A percentile compares a stretch with the other conserved stretches of the same genome.
Evolutionary conservation across 2,797 vertebrate species (phyloP).

Genomic region (Melanotaenia nigrans): DNA sequence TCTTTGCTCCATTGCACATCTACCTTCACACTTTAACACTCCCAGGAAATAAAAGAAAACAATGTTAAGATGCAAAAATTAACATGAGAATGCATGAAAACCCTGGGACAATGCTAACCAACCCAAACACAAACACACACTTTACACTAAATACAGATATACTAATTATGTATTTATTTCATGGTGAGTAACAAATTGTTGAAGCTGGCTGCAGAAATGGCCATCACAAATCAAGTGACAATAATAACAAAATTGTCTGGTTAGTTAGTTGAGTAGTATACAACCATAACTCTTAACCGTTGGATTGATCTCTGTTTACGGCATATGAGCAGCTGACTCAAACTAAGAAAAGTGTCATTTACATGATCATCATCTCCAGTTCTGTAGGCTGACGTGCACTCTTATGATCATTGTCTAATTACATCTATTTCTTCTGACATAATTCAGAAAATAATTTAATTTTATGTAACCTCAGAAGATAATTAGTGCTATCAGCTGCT

Average conservation of each 20-base stretch:
- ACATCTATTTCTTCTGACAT: background rate
- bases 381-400: background rate
- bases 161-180: slow-evolving; percentile 35
- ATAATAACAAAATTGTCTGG: background rate
- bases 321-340: background rate
- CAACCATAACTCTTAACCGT: background rate
- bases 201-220: slow-evolving; percentile 19
- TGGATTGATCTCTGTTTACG: background rate
- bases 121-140: slow-evolving; percentile 18
- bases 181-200: slow-evolving; percentile 31
- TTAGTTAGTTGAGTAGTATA: background rate
- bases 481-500: background rate
- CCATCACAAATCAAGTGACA: slow-evolving; percentile 23
- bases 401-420: background rate
- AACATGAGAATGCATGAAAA: slow-evolving; percentile 49
- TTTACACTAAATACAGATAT: background rate
- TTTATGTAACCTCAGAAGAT: background rate
- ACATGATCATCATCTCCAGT: background rate
- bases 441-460: background rate
- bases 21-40: slow-evolving; percentile 41
- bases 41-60: background rate
- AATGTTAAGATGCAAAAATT: slow-evolving; percentile 49
- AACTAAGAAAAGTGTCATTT: background rate
- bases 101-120: slow-evolving; percentile 39
- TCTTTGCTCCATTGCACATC: slow-evolving; percentile 71